Evolutionary conservation across 2,888 invertebrate genomes (phyloP), one percentile per base, ranked within the genome.

Genomic region (Philhelius pedissequus): DNA sequence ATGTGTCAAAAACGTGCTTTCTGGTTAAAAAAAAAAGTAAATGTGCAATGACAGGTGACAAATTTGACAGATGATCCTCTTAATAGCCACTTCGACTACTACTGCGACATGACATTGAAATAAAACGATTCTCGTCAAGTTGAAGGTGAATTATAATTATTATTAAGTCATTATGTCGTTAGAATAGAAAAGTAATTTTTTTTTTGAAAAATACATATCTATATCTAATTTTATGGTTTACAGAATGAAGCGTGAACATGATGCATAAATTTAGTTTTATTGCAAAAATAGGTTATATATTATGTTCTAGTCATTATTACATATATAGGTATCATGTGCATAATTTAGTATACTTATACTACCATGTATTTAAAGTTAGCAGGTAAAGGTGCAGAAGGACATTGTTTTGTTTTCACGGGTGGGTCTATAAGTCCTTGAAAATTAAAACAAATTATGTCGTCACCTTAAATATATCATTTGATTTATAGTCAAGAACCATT

Each of bases 11-110:
- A 58, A 18, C 48, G 20, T 32, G 40, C 48, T 50, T 56, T 20
- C 32, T 30, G 20, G 30, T 25, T 48, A 18, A 20, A 35, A 27
- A 20, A 27, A 40, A 18, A 20, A 35, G 20, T 15, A 27, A 40
- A 40, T n/a, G 30, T 20, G 11, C 40, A 35, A 38, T 82, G 73
- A 83, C 82, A 83, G 73, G 38, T 78, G 71, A 82, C 77, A 77
- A 77, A 82, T 73, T 71, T 82, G 81, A 82, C 82, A 78, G 78
- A 82, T 82, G 73, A 78, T 40, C 62, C 54, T 73, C 38, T 68
- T 73, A 62, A 77, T 54, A 32, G 54, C 54, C 43, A 38, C n/a
- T 80, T 40, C 62, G 15, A 38, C 18, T 4, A 52, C 27, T 20
- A 45, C 11, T 7, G n/a, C 6, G 54, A 70, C 32, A 64, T 27